phyloP scores from a whole-genome alignment of 92 coral and sea anemone species.

The Paragorgia papillata region DNA sequence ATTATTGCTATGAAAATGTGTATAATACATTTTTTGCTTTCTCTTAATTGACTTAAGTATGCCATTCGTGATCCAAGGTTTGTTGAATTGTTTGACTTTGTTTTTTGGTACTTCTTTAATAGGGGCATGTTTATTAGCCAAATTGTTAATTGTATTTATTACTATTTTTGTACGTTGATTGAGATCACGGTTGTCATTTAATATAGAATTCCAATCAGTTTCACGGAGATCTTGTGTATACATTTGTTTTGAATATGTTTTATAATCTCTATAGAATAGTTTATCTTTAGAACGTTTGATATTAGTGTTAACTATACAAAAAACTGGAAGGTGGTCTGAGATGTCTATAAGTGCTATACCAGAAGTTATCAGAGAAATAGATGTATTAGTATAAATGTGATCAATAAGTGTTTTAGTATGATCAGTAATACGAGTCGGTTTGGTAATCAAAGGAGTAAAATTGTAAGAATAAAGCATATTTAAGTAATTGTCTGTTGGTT shows the following conservation, averaged over 20 bases:
- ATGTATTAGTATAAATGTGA: conserved; percentile 61
- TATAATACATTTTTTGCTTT: background rate
- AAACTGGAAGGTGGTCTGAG: background rate
- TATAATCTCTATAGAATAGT: too few species aligned
- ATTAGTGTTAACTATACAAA: background rate
- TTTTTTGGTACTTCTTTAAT: background rate
- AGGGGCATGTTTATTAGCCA: conserved; percentile 1
- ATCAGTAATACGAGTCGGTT: conserved; percentile 60
- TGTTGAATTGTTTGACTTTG: background rate
- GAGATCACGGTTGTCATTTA: too few species aligned
- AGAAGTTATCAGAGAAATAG: conserved; percentile 20
- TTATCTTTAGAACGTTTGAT: too few species aligned
- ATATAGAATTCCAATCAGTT: too few species aligned
- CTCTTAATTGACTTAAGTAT: conserved; percentile 36
- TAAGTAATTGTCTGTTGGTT: conserved; percentile 51
- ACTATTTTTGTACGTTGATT: too few species aligned
- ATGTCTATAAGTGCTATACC: conserved; percentile 38
- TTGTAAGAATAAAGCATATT: conserved; percentile 57
- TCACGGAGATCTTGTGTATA: too few species aligned
- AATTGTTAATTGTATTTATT: too few species aligned
- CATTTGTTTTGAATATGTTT: too few species aligned
- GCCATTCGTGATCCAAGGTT: conserved; percentile 9
- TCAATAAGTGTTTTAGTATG: conserved; percentile 57
- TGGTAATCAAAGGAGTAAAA: conserved; percentile 60
- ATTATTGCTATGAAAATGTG: too few species aligned